Conservation (phyloP, 2,797 vertebrate species). For the Knipowitschia caucasica region DNA sequence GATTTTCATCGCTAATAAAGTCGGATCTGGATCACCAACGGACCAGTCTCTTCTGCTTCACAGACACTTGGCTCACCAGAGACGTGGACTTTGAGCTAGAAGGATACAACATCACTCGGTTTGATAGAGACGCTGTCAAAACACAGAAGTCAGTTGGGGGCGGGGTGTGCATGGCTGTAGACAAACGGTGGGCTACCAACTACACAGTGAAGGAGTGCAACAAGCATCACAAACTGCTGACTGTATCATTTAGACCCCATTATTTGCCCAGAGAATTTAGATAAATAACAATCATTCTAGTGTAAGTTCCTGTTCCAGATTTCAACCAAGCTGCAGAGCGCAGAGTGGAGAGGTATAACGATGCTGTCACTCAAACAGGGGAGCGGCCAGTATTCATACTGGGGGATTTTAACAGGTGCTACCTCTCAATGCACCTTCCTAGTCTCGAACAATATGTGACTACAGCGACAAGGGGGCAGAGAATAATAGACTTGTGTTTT, state of each 20-base stretch:
- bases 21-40: not conserved
- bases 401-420: not conserved
- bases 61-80: not conserved
- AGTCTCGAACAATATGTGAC: conserved; percentile 1
- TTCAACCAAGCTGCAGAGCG: not conserved
- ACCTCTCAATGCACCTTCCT: not conserved
- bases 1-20: no score
- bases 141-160: conserved; percentile 16
- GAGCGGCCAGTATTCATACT: no score
- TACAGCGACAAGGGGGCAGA: not conserved
- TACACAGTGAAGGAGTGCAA: not conserved
- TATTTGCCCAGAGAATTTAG: conserved; percentile 15
- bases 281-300: conserved; percentile 11
- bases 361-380: no score
- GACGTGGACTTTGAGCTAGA: not conserved
- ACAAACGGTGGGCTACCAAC: conserved; percentile 8
- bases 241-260: conserved; percentile 19
- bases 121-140: not conserved
- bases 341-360: not conserved
- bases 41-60: not conserved
- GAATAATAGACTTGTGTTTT: not conserved
- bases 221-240: conserved; percentile 12
- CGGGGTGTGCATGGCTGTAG: no score
- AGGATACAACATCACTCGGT: not conserved
- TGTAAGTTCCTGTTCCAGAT: conserved; percentile 11